A percentile compares a stretch with the other conserved stretches of the same genome.
Conservation (phyloP, 2,113 vertebrate species). For the Entomyzon cyanotis region DNA sequence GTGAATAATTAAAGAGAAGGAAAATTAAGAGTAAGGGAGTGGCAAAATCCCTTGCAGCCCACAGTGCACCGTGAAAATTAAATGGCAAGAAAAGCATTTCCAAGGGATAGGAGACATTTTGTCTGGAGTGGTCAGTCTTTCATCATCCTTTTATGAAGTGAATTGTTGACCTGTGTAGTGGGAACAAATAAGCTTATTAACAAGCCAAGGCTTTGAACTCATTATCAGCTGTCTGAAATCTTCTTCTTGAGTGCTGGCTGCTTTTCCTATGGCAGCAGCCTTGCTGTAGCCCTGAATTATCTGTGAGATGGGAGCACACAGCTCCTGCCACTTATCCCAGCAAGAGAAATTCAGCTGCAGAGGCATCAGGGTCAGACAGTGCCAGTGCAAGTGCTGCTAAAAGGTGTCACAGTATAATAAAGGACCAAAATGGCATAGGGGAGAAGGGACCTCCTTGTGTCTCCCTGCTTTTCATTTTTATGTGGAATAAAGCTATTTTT, state of each 20-base stretch:
- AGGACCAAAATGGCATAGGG: background rate
- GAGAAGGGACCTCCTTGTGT: background rate
- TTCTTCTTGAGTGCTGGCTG: slow-evolving; percentile 31
- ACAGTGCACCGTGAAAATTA: background rate
- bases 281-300: background rate
- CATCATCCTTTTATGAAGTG: slow-evolving; percentile 45
- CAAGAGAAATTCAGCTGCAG: background rate
- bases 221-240: slow-evolving; percentile 54
- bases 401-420: background rate
- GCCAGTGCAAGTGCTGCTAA: background rate
- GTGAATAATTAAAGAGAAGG: slow-evolving; percentile 43
- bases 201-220: slow-evolving; percentile 9
- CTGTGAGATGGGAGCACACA: background rate
- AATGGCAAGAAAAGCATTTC: slow-evolving; percentile 11
- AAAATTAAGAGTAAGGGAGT: slow-evolving; percentile 45
- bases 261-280: background rate
- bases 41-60: slow-evolving; percentile 19
- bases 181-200: slow-evolving; percentile 49
- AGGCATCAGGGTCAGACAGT: background rate
- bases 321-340: background rate
- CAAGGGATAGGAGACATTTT: slow-evolving; percentile 33
- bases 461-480: background rate
- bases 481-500: background rate
- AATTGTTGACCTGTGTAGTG: slow-evolving; percentile 35
- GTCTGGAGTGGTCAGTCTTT: slow-evolving; percentile 52